A percentile compares a stretch with the other conserved stretches of the same genome.
Evolutionary conservation across 2,888 invertebrate genomes (phyloP).

Genomic region (Linnaemya vulpina): DNA sequence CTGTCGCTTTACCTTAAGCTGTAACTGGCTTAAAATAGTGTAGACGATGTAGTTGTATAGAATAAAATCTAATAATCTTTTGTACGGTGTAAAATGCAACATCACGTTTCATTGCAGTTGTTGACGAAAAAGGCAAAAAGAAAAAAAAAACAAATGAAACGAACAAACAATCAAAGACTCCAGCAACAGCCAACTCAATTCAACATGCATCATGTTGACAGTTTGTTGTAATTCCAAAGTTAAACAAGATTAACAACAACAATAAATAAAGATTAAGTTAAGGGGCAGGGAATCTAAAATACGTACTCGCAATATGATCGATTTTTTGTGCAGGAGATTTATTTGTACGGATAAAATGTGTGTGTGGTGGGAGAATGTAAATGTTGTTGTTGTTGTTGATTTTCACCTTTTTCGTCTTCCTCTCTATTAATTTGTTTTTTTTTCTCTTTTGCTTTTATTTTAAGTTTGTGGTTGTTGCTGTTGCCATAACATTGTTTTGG

Average conservation of each 20-base stretch:
- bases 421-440: neutral
- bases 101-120: slow-evolving; percentile 71
- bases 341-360: slow-evolving; percentile 34
- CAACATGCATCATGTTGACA: slow-evolving; percentile 38
- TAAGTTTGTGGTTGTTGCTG: slow-evolving; percentile 35
- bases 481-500: slow-evolving; percentile 52
- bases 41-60: neutral
- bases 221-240: slow-evolving; percentile 53
- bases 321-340: slow-evolving; percentile 45
- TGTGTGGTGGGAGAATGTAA: neutral
- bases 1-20: slow-evolving; percentile 17
- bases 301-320: slow-evolving; percentile 38
- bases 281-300: slow-evolving; percentile 17
- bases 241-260: slow-evolving; percentile 35
- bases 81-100: slow-evolving; percentile 69
- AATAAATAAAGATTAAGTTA: slow-evolving; percentile 8
- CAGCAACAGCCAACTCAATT: slow-evolving; percentile 17
- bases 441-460: slow-evolving; percentile 27
- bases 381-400: slow-evolving; percentile 17
- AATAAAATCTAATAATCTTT: slow-evolving; percentile 59
- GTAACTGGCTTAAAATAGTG: slow-evolving; percentile 26
- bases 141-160: slow-evolving; percentile 5
- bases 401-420: slow-evolving; percentile 4
- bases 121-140: slow-evolving; percentile 48
- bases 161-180: slow-evolving; percentile 11